Percentiles rank a stretch among this genome's conserved stretches.
Conservation (phyloP, 2,888 invertebrate species). For the Cephus pulcher region DNA sequence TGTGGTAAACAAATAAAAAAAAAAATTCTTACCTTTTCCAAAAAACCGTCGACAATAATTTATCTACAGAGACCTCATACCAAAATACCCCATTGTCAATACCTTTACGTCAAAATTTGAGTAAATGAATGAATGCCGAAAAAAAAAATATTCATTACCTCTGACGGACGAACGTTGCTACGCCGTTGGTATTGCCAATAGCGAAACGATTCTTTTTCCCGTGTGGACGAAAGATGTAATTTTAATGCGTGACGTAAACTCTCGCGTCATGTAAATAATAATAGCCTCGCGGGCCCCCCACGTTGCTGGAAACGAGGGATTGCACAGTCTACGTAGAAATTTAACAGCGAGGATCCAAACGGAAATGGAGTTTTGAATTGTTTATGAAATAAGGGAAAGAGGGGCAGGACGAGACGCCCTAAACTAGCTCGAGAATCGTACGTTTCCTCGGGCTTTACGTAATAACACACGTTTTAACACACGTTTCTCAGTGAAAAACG, state of each 20-base stretch:
- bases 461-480: background rate
- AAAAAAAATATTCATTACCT: background rate
- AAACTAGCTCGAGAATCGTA: background rate
- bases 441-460: background rate
- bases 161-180: too few species aligned
- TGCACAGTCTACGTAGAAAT: background rate
- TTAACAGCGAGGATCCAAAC: background rate
- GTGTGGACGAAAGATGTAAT: background rate
- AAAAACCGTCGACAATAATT: too few species aligned
- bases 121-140: background rate
- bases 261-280: background rate
- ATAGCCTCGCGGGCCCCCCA: too few species aligned
- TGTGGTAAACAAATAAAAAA: background rate
- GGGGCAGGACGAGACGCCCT: background rate
- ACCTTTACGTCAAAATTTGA: background rate
- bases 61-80: too few species aligned
- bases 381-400: background rate
- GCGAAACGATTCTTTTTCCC: too few species aligned
- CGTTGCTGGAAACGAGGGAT: background rate
- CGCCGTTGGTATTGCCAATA: too few species aligned
- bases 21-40: background rate
- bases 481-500: background rate
- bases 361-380: slow-evolving; percentile 7
- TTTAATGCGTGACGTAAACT: background rate
- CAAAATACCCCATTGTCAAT: too few species aligned